Base-by-base conservation (phyloP, 1,140 invertebrate genomes). In the Drosophila mojavensis region DNA sequence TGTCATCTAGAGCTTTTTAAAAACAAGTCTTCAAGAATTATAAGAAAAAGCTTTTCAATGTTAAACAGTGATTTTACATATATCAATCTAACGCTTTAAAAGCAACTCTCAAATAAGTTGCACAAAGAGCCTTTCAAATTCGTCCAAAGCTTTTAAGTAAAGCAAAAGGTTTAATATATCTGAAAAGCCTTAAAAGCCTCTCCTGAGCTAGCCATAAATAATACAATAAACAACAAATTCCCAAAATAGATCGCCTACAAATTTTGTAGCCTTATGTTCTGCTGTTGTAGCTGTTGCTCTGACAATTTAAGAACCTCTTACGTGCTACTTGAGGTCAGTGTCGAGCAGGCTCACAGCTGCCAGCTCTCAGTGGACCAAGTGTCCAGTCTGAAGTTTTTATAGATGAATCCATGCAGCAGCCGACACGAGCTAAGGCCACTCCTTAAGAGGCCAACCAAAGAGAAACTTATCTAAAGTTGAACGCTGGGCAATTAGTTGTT, bases 381-480 rank as follows among this genome's bases (percentile, higher is more conserved):
- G 59, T 5, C 17, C 13, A 61, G 48, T 11, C 9, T 53, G 39
- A 39, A 50, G 36, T 9, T 39, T 33, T 36, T 13, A 53, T 39
- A 36, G n/a, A 28, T 54, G 30, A 69, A 55, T 63, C 41, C 50
- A 28, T 61, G 50, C 66, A 36, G 33, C 50, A 33, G 10, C 24
- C 28, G 36, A 24, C 33, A 17, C 17, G 17, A 17, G 17, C 17
- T 17, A 17, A 17, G 17, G 17, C 17, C 17, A 17, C 17, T 17
- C 1, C 17, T 33, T 39, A 30, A 51, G 41, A 45, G 43, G 13
- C 11, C 48, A 1, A 24, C 20, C 20, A 48, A 20, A 53, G 53
- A 13, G 41, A 76, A 76, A 73, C 73, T 76, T 72, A 48, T 47
- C 63, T 60, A 51, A 63, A 68, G 75, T 71, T 76, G 64, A 50